Evolutionary conservation across 2,888 invertebrate genomes (phyloP).

Genomic region (Tipula lateralis): DNA sequence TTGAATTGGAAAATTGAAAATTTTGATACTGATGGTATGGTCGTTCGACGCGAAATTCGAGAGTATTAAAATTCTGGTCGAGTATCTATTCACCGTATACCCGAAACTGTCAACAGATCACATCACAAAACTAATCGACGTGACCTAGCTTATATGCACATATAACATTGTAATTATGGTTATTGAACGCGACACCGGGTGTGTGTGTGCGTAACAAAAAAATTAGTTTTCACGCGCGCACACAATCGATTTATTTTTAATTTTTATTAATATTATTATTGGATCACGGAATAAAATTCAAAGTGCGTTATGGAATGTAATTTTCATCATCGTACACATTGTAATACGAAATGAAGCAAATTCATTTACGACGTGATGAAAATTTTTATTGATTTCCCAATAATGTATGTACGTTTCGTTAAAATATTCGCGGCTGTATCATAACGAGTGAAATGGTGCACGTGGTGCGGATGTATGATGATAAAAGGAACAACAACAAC

Average conservation of each 20-base stretch:
- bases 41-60: not conserved
- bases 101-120: not conserved
- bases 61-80: not conserved
- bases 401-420: not conserved
- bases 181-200: not conserved
- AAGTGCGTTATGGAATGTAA: not conserved
- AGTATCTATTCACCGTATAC: not conserved
- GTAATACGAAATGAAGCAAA: not conserved
- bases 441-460: not conserved
- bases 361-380: constrained; percentile 4
- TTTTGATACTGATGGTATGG: not conserved
- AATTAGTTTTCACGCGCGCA: not conserved
- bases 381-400: not conserved
- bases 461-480: not conserved
- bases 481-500: no score
- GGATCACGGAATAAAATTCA: not conserved
- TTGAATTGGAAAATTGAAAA: not conserved
- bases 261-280: not conserved
- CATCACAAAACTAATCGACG: not conserved
- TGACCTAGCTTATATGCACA: not conserved
- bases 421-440: not conserved
- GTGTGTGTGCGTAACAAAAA: no score
- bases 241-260: not conserved
- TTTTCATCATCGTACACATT: not conserved
- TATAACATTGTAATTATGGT: not conserved